phyloP scores from a whole-genome alignment of 2,113 vertebrate species.

The Silurus asotus region DNA sequence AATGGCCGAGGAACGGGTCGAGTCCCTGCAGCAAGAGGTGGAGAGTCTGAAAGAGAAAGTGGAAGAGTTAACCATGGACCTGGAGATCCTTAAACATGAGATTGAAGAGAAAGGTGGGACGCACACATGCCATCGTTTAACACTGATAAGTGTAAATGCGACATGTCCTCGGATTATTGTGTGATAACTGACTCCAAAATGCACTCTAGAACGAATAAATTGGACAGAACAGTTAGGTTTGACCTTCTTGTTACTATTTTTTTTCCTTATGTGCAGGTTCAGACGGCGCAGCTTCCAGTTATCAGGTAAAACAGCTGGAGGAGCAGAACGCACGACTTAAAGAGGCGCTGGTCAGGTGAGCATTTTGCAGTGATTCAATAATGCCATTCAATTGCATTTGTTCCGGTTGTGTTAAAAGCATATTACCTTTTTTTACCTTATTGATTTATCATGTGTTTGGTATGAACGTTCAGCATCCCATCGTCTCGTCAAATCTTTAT shows the following conservation, averaged over 20 bases:
- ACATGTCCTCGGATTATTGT: not conserved
- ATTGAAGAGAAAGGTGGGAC: slow-evolving; percentile 92
- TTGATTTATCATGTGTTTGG: no score
- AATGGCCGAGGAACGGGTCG: slow-evolving; percentile 94
- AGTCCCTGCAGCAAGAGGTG: slow-evolving; percentile 94
- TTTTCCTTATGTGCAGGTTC: slow-evolving; percentile 75
- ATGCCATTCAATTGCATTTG: slow-evolving; percentile 51
- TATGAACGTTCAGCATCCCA: not conserved
- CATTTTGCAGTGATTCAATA: no score
- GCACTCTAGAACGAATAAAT: not conserved
- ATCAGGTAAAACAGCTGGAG: slow-evolving; percentile 93
- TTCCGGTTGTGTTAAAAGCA: slow-evolving; percentile 20
- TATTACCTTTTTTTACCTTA: no score
- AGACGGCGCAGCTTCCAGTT: slow-evolving; percentile 92
- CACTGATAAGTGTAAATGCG: not conserved
- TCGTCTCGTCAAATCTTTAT: not conserved
- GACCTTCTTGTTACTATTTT: not conserved
- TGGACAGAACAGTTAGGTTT: not conserved
- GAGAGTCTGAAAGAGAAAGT: slow-evolving; percentile 90
- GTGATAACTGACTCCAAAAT: not conserved
- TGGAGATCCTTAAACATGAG: slow-evolving; percentile 95
- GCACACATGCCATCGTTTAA: not conserved
- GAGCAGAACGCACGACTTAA: slow-evolving; percentile 91
- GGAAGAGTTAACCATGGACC: slow-evolving; percentile 91
- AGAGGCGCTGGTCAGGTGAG: slow-evolving; percentile 92